Conservation (phyloP, 2,888 invertebrate species). For the Mythimna vitellina region DNA sequence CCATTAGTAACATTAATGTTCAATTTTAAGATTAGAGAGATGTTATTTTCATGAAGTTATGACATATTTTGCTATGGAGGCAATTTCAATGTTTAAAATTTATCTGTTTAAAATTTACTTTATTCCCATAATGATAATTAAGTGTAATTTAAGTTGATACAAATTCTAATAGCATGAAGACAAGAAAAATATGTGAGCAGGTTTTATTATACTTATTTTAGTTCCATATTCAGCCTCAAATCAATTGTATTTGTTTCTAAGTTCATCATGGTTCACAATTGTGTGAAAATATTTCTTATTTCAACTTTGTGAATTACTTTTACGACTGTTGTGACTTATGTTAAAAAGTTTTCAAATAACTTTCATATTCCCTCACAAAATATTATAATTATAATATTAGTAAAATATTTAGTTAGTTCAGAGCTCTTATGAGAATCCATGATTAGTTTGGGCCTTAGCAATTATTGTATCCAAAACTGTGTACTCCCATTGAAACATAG, state of each 20-base stretch:
- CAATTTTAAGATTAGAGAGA: constrained; percentile 49
- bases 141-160: constrained; percentile 46
- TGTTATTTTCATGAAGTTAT: constrained; percentile 49
- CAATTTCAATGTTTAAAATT: constrained; percentile 36
- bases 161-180: constrained; percentile 30
- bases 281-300: constrained; percentile 28
- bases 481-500: constrained; percentile 55
- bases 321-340: neutral
- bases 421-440: constrained; percentile 12
- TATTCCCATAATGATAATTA: constrained; percentile 24
- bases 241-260: constrained; percentile 22
- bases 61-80: constrained; percentile 43
- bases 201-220: constrained; percentile 36
- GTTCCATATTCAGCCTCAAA: constrained; percentile 17
- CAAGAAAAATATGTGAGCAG: constrained; percentile 16
- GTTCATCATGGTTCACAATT: constrained; percentile 9
- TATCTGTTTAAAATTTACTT: constrained; percentile 34
- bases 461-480: constrained; percentile 46
- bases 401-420: constrained; percentile 24
- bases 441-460: constrained; percentile 54
- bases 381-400: constrained; percentile 21
- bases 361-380: constrained; percentile 22
- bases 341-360: constrained; percentile 14
- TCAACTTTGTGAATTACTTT: neutral
- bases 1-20: constrained; percentile 63